These are phyloP conservation scores for Brachionus koreanus DNA, from an alignment of 1,140 invertebrate species.

Conservation along the genomic window DNA sequence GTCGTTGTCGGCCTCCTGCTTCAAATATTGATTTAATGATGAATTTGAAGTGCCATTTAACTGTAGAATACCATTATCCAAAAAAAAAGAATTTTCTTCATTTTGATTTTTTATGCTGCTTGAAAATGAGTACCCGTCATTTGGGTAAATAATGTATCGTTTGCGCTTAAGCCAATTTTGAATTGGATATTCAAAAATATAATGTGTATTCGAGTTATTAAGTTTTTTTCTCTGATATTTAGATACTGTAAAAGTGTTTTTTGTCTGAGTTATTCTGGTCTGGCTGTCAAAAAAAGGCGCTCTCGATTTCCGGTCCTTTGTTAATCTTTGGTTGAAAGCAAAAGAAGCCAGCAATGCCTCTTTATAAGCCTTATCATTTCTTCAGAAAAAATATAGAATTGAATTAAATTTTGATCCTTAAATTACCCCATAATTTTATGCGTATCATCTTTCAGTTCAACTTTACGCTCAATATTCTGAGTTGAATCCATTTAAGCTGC, in stretches of 20 bases:
- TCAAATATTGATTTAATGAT: neutral
- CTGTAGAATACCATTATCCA: neutral
- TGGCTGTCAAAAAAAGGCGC: constrained; percentile 93
- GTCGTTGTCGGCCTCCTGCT: neutral
- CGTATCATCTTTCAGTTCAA: neutral
- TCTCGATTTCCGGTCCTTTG: constrained; percentile 80
- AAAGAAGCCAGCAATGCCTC: constrained; percentile 10
- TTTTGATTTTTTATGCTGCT: neutral
- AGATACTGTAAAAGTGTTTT: constrained; percentile 73
- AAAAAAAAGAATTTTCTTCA: neutral
- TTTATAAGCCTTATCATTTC: neutral
- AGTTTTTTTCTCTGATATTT: neutral
- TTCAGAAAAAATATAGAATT: neutral
- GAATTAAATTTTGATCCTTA: neutral
- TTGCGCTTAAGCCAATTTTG: constrained; percentile 69
- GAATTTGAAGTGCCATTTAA: neutral
- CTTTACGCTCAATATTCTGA: neutral
- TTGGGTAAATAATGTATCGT: neutral
- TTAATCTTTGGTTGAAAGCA: constrained; percentile 79
- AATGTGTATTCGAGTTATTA: constrained; percentile 68
- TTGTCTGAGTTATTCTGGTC: constrained; percentile 89
- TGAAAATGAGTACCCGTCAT: neutral
- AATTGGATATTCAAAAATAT: constrained; percentile 82
- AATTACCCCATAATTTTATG: neutral
- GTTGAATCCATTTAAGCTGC: neutral